phyloP scores from a whole-genome alignment of 1,140 invertebrate genomes.

The Pogonomyrmex barbatus region DNA sequence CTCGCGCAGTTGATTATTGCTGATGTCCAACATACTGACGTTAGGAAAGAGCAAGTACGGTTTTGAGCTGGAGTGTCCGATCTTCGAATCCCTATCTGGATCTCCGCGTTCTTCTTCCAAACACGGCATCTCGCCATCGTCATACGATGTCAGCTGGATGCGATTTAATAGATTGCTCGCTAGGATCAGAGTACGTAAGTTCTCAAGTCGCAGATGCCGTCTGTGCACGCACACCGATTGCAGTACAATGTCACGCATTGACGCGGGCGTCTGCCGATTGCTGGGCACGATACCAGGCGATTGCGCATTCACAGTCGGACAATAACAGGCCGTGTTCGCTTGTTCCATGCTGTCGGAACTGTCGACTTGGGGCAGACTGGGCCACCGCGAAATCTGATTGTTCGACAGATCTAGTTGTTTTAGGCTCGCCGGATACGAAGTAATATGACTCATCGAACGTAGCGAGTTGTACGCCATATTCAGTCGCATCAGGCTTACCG shows the following conservation, averaged over 20 bases:
- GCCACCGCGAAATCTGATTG: slow-evolving; percentile 96
- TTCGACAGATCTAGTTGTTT: slow-evolving; percentile 97
- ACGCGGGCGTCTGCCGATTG: slow-evolving; percentile 85
- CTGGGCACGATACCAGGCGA: slow-evolving; percentile 79
- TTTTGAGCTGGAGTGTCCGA: slow-evolving; percentile 78
- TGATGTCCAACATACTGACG: slow-evolving; percentile 97
- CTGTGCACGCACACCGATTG: slow-evolving; percentile 94
- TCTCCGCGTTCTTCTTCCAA: slow-evolving; percentile 78
- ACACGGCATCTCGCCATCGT: slow-evolving; percentile 86
- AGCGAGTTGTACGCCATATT: slow-evolving; percentile 96
- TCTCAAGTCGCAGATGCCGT: slow-evolving; percentile 93
- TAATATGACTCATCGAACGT: slow-evolving; percentile 95
- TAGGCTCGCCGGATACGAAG: slow-evolving; percentile 94
- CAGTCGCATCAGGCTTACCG: slow-evolving; percentile 93
- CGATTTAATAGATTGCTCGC: slow-evolving; percentile 94
- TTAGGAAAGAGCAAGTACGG: slow-evolving; percentile 94
- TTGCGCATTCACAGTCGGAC: slow-evolving; percentile 84
- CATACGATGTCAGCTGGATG: slow-evolving; percentile 93
- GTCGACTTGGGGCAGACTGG: slow-evolving; percentile 91
- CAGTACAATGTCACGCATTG: slow-evolving; percentile 91
- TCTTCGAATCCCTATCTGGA: slow-evolving; percentile 77
- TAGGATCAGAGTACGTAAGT: slow-evolving; percentile 92
- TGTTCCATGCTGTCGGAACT: slow-evolving; percentile 88
- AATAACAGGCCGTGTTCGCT: slow-evolving; percentile 89
- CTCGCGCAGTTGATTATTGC: slow-evolving; percentile 93